These are phyloP conservation scores for Pyrrhosoma nymphula DNA, from an alignment of 2,888 invertebrate genomes.

Conservation along the genomic window DNA sequence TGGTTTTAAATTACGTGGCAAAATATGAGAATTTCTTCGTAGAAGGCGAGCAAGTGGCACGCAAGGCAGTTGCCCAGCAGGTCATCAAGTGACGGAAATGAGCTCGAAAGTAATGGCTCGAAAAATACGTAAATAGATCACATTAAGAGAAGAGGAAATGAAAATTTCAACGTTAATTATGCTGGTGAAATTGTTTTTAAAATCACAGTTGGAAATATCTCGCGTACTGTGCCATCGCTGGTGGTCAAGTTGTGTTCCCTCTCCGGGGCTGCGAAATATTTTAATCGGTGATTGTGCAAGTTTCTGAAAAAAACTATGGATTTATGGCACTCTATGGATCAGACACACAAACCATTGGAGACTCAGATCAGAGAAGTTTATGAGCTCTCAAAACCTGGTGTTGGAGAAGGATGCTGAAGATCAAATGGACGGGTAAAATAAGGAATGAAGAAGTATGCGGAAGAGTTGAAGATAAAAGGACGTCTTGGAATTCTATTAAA, in stretches of 20 bases:
- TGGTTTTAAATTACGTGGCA: background rate
- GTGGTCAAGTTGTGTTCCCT: background rate
- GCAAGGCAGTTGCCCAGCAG: background rate
- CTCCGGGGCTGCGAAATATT: background rate
- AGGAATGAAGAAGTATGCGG: no score
- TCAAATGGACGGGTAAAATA: no score
- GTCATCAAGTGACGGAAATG: constrained; percentile 8
- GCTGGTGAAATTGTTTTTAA: background rate
- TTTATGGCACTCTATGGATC: no score
- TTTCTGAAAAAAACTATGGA: no score
- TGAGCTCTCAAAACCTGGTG: no score
- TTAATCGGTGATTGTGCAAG: background rate
- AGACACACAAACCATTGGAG: no score
- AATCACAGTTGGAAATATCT: background rate
- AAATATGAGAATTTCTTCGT: background rate
- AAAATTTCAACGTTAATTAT: background rate
- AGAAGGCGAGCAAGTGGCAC: background rate
- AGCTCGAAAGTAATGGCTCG: background rate
- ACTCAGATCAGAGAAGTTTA: no score
- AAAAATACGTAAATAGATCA: background rate
- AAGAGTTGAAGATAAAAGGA: no score
- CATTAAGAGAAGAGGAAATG: background rate
- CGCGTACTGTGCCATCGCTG: background rate
- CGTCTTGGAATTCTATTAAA: no score
- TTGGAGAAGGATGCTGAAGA: no score